Evolutionary conservation across 2,113 vertebrate genomes (phyloP), one percentile per base, ranked within the genome.

Genomic region (Epinephelus lanceolatus): DNA sequence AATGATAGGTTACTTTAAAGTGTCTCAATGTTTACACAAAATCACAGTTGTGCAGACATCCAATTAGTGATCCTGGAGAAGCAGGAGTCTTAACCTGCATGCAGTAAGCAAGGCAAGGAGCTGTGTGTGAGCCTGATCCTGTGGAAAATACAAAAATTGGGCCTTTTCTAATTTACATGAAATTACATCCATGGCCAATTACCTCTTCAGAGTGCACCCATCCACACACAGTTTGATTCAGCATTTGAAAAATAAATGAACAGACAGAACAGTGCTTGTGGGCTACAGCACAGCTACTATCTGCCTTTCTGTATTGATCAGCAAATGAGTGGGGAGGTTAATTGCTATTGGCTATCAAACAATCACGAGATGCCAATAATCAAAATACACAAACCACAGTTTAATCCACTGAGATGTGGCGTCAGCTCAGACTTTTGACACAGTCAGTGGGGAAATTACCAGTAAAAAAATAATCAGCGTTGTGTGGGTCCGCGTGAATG

Each of bases 141-240:
- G 47, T 66, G 17, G 19, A 45, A 45, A 27, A 56, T 25, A 53
- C 4, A 0, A 23, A 68, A 63, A 45, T 19, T 1, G 4, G 3
- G n/a, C n/a, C 69, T 13, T 10, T 37, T 68, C 19, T 6, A 21
- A 60, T 84, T n/a, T 78, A 40, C 61, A 53, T 60, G 11, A 11
- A 71, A 59, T 66, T 1, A 12, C 19, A 53, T 7, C 42, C n/a
- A n/a, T 23, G 13, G 47, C 8, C 40, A 52, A n/a, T 65, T n/a
- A 56, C 2, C 51, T 37, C 25, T 11, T 8, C 42, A 37, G 21
- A 57, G 25, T 47, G 11, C 40, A 56, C 37, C 25, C 4, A 23
- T 45, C 2, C 49, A 27, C n/a, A 27, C 27, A 13, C 33, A 51
- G 2, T 10, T 15, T 10, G 0, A 7, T 49, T 33, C 40, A 75